phyloP scores from a whole-genome alignment of 2,113 vertebrate species.

The Thunnus maccoyii region DNA sequence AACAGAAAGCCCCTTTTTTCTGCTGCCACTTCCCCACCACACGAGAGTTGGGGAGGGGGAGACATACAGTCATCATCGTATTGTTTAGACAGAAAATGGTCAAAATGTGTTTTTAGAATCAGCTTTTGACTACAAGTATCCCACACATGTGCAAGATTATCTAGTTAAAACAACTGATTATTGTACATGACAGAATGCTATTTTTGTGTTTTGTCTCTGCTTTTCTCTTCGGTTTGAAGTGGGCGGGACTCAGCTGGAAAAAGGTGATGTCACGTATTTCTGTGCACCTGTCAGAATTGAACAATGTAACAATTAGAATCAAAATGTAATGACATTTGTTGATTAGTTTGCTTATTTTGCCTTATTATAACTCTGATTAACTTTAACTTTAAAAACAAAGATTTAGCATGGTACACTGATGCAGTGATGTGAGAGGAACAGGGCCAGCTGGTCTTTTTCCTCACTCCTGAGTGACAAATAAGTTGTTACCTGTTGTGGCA shows the following conservation, averaged over 20 bases:
- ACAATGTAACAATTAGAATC: neutral
- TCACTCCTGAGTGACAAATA: neutral
- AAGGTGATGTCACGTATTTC: neutral
- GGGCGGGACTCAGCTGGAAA: too few species aligned
- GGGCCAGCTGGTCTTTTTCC: neutral
- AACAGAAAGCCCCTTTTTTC: neutral
- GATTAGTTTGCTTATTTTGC: neutral
- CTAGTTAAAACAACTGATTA: neutral
- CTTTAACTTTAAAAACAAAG: neutral
- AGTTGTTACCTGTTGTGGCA: conserved; percentile 33
- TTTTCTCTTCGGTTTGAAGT: neutral
- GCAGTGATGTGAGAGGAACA: neutral
- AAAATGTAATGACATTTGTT: neutral
- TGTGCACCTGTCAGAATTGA: neutral
- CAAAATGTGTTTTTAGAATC: too few species aligned
- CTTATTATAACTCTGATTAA: neutral
- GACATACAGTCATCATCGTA: neutral
- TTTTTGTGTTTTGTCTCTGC: neutral
- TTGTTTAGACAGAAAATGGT: neutral
- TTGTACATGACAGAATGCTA: neutral
- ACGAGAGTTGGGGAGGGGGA: neutral
- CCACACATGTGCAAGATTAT: too few species aligned
- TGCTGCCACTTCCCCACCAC: neutral
- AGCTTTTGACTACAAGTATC: too few species aligned
- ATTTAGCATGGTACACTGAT: neutral